Evolutionary conservation across 2,888 invertebrate species (phyloP).

Genomic region (Zygaena filipendulae): DNA sequence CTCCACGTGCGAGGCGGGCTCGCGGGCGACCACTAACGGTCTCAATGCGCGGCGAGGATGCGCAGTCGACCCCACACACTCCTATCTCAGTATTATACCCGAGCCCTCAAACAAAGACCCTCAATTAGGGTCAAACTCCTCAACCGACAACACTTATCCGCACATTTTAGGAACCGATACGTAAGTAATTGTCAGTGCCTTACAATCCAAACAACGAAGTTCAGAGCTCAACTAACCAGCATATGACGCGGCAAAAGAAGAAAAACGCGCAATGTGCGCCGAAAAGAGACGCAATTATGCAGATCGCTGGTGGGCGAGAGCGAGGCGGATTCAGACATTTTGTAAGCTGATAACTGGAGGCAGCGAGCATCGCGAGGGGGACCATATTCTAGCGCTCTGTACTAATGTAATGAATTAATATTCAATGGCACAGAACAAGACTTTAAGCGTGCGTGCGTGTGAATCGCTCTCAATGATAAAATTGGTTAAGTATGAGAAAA

Average conservation of each 20-base stretch:
- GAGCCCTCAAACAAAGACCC: conserved; percentile 55
- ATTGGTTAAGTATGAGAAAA: no score
- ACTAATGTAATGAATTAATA: conserved; percentile 67
- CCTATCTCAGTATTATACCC: conserved; percentile 47
- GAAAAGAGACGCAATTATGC: conserved; percentile 47
- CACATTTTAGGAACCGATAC: no score
- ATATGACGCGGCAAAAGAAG: conserved; percentile 66
- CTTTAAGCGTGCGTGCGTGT: conserved; percentile 39
- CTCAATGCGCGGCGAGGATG: conserved; percentile 55
- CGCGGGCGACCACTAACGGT: conserved; percentile 29
- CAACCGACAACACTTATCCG: conserved; percentile 22
- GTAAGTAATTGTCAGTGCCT: no score
- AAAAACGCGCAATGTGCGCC: conserved; percentile 64
- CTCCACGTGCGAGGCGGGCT: conserved; percentile 46
- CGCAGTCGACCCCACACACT: conserved; percentile 49
- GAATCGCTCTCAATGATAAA: conserved; percentile 30
- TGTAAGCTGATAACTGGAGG: conserved; percentile 68
- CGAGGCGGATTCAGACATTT: conserved; percentile 56
- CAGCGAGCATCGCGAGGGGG: conserved; percentile 62
- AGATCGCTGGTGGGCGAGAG: conserved; percentile 41
- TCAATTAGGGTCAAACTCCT: conserved; percentile 44
- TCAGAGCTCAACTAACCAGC: conserved; percentile 49
- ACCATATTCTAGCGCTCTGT: conserved; percentile 63
- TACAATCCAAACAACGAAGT: conserved; percentile 40
- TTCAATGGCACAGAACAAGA: conserved; percentile 49